phyloP scores from a whole-genome alignment of 2,113 vertebrate species.

The Amazona guildingii region DNA sequence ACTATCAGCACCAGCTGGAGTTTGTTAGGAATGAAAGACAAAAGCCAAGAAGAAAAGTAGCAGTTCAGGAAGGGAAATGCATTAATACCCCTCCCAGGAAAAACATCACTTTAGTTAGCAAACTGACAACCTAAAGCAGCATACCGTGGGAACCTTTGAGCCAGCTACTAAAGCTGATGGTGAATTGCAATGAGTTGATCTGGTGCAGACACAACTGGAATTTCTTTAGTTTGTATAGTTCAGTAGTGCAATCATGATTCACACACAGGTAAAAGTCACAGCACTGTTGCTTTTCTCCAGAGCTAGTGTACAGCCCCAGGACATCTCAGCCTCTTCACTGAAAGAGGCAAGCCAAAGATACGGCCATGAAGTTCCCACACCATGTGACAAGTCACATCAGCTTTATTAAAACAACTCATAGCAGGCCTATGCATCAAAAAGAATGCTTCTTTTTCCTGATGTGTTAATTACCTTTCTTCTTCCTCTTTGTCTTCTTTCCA shows the following conservation, averaged over 20 bases:
- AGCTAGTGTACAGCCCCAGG: background rate
- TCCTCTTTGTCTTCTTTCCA: slow-evolving; percentile 73
- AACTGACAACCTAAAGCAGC: background rate
- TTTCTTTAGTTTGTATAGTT: background rate
- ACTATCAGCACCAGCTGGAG: background rate
- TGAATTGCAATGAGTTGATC: background rate
- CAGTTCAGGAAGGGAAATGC: background rate
- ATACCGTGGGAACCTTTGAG: background rate
- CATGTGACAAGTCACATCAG: background rate
- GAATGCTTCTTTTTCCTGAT: background rate
- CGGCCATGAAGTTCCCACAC: background rate
- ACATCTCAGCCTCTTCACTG: background rate
- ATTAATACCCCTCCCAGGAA: background rate
- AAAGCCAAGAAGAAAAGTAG: background rate
- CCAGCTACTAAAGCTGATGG: background rate
- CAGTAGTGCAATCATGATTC: background rate
- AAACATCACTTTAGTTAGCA: background rate
- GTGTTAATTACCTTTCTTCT: slow-evolving; percentile 66
- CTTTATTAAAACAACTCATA: background rate
- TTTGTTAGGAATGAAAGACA: background rate
- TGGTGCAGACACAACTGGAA: background rate
- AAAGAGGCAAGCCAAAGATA: background rate
- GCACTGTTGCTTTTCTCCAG: background rate
- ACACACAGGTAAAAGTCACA: background rate
- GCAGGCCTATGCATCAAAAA: background rate